A percentile compares a stretch with the other conserved stretches of the same genome.
These are phyloP conservation scores for Chydorus sphaericus DNA, from an alignment of 2,888 invertebrate genomes.

Conservation along the genomic window DNA sequence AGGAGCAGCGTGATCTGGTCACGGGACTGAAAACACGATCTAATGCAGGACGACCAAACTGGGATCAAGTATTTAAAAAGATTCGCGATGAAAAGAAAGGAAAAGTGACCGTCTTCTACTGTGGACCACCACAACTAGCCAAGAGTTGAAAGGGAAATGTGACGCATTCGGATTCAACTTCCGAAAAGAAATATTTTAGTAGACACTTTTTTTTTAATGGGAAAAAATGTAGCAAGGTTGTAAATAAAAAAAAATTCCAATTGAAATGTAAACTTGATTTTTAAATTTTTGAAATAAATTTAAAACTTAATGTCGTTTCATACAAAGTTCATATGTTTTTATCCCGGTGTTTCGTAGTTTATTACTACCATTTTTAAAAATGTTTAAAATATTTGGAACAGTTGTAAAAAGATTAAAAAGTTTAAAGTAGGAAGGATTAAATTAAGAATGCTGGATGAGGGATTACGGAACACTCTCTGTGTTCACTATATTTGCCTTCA, in stretches of 20 bases:
- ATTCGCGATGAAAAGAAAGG: constrained; percentile 72
- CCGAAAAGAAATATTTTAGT: constrained; percentile 71
- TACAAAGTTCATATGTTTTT: no score
- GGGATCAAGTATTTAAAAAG: constrained; percentile 86
- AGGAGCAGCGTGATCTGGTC: constrained; percentile 83
- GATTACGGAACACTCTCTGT: no score
- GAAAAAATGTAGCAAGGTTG: background rate
- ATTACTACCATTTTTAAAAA: no score
- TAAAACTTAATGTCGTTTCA: background rate
- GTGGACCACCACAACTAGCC: constrained; percentile 75
- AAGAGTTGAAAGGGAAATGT: constrained; percentile 64
- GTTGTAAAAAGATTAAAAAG: no score
- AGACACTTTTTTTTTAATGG: background rate
- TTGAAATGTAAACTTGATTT: background rate
- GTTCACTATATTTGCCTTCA: no score
- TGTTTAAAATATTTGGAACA: no score
- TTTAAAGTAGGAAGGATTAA: no score
- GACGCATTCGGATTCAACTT: constrained; percentile 78
- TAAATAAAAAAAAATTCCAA: background rate
- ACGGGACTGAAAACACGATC: constrained; percentile 86
- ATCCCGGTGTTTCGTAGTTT: no score
- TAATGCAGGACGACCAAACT: constrained; percentile 84
- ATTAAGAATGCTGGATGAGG: no score
- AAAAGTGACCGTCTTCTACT: constrained; percentile 82
- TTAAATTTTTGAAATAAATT: background rate